Conservation (phyloP, 2,888 invertebrate genomes). For the Heliconius sara region DNA sequence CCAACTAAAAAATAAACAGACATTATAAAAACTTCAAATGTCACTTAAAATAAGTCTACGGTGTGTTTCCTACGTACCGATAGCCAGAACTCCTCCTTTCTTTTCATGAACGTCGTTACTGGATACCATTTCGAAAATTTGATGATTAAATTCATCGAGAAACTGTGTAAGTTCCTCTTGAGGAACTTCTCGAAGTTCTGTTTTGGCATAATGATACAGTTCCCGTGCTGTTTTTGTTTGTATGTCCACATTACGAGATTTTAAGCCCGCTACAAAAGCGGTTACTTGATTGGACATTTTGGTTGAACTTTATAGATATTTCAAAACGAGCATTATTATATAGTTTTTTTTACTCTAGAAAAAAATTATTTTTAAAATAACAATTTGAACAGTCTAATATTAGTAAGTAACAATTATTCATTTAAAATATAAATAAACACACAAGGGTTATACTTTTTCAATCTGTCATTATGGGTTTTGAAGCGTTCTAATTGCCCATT, state of each 20-base stretch:
- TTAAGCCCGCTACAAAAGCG: conserved; percentile 93
- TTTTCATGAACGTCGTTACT: conserved; percentile 96
- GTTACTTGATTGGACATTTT: conserved; percentile 85
- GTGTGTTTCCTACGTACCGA: conserved; percentile 82
- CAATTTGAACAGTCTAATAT: not conserved
- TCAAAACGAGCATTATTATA: conserved; percentile 18
- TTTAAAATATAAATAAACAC: conserved; percentile 20
- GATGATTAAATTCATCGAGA: conserved; percentile 97
- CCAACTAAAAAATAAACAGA: conserved; percentile 87
- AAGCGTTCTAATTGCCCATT: conserved; percentile 3
- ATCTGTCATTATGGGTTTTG: conserved; percentile 13
- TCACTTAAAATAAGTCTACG: not conserved
- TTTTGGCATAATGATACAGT: conserved; percentile 94
- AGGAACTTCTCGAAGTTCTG: conserved; percentile 94
- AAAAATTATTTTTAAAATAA: not conserved
- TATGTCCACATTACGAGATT: conserved; percentile 93
- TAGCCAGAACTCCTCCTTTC: conserved; percentile 97
- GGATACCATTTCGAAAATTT: conserved; percentile 98
- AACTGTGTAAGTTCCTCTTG: conserved; percentile 95
- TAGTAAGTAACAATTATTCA: conserved; percentile 10
- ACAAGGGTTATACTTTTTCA: conserved; percentile 15
- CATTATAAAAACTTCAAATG: not conserved
- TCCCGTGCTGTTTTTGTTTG: conserved; percentile 95
- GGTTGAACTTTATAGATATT: conserved; percentile 35
- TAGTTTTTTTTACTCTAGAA: conserved; percentile 1